Conservation (phyloP, 2,113 vertebrate species). For the Callionymus lyra region DNA sequence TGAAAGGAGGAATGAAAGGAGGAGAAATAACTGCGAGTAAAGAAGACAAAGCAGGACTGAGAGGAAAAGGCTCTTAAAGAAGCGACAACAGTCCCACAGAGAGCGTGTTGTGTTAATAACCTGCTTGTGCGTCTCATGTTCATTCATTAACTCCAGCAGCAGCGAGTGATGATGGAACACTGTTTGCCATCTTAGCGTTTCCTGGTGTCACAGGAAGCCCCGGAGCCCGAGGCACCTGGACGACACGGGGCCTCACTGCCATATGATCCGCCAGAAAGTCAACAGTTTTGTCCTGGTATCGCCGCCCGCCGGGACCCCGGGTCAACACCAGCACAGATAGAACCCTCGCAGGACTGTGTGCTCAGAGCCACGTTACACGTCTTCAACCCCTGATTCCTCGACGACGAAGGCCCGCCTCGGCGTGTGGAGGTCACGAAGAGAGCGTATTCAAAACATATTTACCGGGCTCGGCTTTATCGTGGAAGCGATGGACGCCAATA, state of each 20-base stretch:
- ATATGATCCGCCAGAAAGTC: conserved; percentile 60
- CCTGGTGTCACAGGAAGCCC: conserved; percentile 20
- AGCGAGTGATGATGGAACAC: too few species aligned
- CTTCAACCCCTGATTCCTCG: too few species aligned
- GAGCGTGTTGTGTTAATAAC: too few species aligned
- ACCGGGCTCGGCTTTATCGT: conserved; percentile 86
- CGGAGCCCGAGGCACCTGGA: conserved; percentile 37
- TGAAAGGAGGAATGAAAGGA: too few species aligned
- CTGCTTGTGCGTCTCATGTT: too few species aligned
- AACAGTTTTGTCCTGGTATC: conserved; percentile 63
- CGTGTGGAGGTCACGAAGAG: conserved; percentile 36
- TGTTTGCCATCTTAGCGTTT: not conserved
- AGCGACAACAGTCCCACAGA: too few species aligned
- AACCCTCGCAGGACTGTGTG: conserved; percentile 22
- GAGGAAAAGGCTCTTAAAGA: not conserved
- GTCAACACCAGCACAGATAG: conserved; percentile 58
- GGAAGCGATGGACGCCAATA: conserved; percentile 85
- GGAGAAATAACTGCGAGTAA: conserved; percentile 5
- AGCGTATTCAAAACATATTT: conserved; percentile 64
- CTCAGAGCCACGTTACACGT: conserved; percentile 42
- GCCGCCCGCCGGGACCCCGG: conserved; percentile 44
- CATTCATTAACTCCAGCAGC: too few species aligned
- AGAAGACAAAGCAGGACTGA: conserved; percentile 2
- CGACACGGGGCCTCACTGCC: conserved; percentile 45
- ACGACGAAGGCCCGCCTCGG: too few species aligned